Evolutionary conservation across 2,797 vertebrate genomes (phyloP).

Genomic region (Halcyon badia): DNA sequence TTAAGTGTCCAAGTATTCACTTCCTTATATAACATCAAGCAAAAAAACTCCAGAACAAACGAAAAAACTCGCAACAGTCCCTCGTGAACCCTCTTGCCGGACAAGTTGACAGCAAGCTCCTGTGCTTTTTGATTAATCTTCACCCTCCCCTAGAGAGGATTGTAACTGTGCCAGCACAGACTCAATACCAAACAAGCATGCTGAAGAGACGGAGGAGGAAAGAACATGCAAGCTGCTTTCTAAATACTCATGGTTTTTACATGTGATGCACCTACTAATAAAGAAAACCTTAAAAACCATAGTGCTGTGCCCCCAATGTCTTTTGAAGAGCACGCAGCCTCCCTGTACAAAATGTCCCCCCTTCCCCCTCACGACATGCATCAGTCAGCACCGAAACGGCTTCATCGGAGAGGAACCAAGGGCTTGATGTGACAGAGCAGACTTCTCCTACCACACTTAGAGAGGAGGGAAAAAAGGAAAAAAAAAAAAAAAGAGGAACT

Average conservation of each 20-base stretch:
- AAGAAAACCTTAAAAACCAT: neutral
- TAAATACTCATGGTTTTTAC: neutral
- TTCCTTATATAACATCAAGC: neutral
- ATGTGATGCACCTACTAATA: neutral
- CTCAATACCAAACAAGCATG: neutral
- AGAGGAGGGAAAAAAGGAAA: neutral
- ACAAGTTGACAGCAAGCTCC: neutral
- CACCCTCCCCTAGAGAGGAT: neutral
- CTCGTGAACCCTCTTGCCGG: neutral
- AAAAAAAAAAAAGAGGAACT: neutral
- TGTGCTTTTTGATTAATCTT: neutral
- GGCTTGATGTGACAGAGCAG: neutral
- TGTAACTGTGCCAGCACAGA: neutral
- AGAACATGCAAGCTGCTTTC: neutral
- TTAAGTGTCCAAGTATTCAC: neutral
- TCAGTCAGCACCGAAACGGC: neutral
- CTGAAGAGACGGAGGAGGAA: neutral
- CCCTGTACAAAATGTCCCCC: slow-evolving; percentile 33
- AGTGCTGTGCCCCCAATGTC: neutral
- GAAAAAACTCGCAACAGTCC: neutral
- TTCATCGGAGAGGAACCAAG: neutral
- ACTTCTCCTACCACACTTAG: neutral
- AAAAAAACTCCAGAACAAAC: neutral
- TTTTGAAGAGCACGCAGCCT: neutral
- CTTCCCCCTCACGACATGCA: accelerated